phyloP scores from a whole-genome alignment of 2,888 invertebrate genomes.

The Microlaimidae sp. region DNA sequence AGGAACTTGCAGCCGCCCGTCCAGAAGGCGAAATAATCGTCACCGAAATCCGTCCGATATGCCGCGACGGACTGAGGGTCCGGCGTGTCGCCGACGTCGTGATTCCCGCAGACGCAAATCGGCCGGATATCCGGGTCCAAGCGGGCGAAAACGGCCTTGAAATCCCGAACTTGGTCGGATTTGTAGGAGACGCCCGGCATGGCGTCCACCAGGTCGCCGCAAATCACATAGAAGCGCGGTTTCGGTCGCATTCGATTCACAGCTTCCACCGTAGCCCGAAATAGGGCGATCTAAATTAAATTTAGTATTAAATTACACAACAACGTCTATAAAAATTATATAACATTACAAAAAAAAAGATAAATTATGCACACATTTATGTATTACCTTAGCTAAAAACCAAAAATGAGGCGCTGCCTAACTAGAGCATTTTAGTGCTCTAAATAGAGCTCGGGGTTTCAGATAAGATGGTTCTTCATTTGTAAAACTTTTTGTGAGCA shows the following conservation, averaged over 20 bases:
- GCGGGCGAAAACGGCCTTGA: slow-evolving; percentile 34
- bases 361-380: too few relatives aligned
- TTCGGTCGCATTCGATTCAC: slow-evolving; percentile 40
- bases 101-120: slow-evolving; percentile 44
- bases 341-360: too few relatives aligned
- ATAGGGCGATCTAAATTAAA: slow-evolving; percentile 20
- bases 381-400: too few relatives aligned
- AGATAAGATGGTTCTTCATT: too few relatives aligned
- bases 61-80: slow-evolving; percentile 34
- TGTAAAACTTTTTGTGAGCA: too few relatives aligned
- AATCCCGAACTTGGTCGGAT: slow-evolving; percentile 38
- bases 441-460: too few relatives aligned
- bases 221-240: slow-evolving; percentile 39
- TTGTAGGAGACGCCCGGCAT: slow-evolving; percentile 32
- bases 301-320: too few relatives aligned
- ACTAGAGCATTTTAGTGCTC: too few relatives aligned
- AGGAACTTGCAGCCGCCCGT: slow-evolving; percentile 41
- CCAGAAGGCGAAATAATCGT: slow-evolving; percentile 43
- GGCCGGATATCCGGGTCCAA: slow-evolving; percentile 39
- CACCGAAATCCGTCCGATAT: slow-evolving; percentile 32
- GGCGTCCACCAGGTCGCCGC: slow-evolving; percentile 43
- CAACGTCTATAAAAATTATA: too few relatives aligned
- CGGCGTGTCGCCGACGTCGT: slow-evolving; percentile 43
- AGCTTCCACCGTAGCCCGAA: slow-evolving; percentile 34
- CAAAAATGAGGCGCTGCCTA: too few relatives aligned